phyloP scores from a whole-genome alignment of 2,797 vertebrate species.

The Sarcoramphus papa region DNA sequence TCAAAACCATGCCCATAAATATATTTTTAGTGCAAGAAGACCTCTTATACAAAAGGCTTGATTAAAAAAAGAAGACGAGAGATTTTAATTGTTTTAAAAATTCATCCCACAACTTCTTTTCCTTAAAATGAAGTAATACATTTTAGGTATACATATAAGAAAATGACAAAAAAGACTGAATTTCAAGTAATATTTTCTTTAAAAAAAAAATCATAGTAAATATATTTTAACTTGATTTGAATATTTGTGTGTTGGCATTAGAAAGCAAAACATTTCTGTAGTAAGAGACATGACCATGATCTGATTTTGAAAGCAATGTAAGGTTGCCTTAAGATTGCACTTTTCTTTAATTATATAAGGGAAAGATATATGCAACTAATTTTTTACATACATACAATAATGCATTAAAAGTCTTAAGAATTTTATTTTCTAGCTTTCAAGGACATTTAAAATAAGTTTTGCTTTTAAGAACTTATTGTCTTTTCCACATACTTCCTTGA shows the following conservation, averaged over 20 bases:
- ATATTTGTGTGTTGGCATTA: not conserved
- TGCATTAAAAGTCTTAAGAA: not conserved
- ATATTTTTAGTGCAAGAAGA: not conserved
- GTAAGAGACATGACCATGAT: rapidly evolving
- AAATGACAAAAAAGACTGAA: not conserved
- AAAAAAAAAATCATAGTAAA: rapidly evolving
- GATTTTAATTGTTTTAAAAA: not conserved
- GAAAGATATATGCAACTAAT: not conserved
- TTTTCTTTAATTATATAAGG: not conserved
- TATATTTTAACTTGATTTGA: not conserved
- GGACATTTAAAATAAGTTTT: not conserved
- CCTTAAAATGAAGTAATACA: not conserved
- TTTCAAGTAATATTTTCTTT: not conserved
- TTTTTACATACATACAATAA: not conserved
- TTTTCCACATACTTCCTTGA: not conserved
- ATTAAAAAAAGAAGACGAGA: rapidly evolving
- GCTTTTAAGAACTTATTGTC: not conserved
- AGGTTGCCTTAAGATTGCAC: not conserved
- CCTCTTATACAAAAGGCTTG: not conserved
- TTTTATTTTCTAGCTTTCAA: not conserved
- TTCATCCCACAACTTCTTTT: not conserved
- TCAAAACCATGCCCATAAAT: not conserved
- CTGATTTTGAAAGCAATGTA: not conserved
- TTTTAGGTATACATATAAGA: not conserved
- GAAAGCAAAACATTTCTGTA: not conserved